Conservation (phyloP, 2,888 invertebrate genomes). For the Carcina quercana region DNA sequence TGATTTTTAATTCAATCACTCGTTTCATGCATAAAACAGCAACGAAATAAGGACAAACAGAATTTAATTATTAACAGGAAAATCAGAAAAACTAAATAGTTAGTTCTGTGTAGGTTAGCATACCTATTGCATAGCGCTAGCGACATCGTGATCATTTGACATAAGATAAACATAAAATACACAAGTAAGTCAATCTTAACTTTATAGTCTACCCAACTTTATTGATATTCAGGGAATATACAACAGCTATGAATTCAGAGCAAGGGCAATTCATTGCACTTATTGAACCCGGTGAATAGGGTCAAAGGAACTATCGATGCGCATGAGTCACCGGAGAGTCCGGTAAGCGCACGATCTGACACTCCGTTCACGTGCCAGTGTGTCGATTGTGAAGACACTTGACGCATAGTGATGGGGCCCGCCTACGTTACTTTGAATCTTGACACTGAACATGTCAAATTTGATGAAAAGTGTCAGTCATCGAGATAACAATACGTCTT, state of each 20-base stretch:
- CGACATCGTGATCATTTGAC: too few relatives aligned
- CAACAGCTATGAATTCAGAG: conserved; percentile 49
- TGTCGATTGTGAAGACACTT: conserved; percentile 43
- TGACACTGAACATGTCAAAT: conserved; percentile 34
- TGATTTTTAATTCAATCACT: too few relatives aligned
- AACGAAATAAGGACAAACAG: too few relatives aligned
- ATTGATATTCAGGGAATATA: conserved; percentile 52
- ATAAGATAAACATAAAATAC: too few relatives aligned
- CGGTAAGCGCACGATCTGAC: conserved; percentile 50
- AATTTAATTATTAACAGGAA: too few relatives aligned
- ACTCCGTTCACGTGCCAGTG: conserved; percentile 45
- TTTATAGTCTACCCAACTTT: conserved; percentile 22
- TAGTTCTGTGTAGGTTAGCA: too few relatives aligned
- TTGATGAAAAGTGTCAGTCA: conserved; percentile 36
- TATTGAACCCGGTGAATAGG: conserved; percentile 56
- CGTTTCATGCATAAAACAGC: too few relatives aligned
- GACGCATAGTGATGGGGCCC: conserved; percentile 51
- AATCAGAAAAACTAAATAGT: too few relatives aligned
- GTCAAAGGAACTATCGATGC: conserved; percentile 62
- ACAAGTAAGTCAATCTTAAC: conserved; percentile 4
- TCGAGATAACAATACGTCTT: not conserved
- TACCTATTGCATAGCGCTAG: too few relatives aligned
- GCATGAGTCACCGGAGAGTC: conserved; percentile 60
- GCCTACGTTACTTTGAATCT: conserved; percentile 31
- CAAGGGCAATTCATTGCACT: conserved; percentile 58